These are phyloP conservation scores for Anarrhichthys ocellatus DNA, from an alignment of 2,113 vertebrate genomes.

Conservation along the genomic window DNA sequence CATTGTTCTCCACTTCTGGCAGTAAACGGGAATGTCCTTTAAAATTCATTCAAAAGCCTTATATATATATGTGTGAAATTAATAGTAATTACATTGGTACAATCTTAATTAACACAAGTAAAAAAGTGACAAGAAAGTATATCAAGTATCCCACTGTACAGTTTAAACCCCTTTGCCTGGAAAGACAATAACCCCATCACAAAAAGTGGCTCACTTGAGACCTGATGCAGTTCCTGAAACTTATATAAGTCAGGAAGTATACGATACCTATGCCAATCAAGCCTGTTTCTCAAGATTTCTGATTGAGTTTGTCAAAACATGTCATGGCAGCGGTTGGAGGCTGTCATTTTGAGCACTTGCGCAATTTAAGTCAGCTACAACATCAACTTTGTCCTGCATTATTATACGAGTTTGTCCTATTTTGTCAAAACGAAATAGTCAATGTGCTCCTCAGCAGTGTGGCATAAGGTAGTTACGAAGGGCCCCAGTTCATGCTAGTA, in stretches of 20 bases:
- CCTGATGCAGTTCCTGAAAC: not conserved
- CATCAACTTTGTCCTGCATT: not conserved
- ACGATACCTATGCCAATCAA: not conserved
- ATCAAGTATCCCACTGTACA: not conserved
- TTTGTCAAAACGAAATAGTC: not conserved
- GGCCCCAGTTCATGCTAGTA: no score
- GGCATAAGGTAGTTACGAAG: not conserved
- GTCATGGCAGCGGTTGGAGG: not conserved
- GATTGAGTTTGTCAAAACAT: not conserved
- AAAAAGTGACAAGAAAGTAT: not conserved
- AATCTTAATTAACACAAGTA: not conserved
- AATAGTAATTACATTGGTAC: not conserved
- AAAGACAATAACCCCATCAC: not conserved
- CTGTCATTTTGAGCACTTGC: not conserved
- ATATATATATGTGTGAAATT: not conserved
- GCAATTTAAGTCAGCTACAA: not conserved
- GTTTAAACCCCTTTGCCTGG: not conserved
- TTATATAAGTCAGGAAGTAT: not conserved
- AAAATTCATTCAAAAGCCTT: not conserved
- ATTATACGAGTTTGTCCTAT: not conserved
- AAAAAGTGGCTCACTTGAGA: not conserved
- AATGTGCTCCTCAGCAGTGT: not conserved
- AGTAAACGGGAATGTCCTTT: not conserved
- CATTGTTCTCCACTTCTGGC: not conserved
- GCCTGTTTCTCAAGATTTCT: not conserved